phyloP scores from a whole-genome alignment of 1,140 invertebrate genomes.

The Melanaphis sacchari region DNA sequence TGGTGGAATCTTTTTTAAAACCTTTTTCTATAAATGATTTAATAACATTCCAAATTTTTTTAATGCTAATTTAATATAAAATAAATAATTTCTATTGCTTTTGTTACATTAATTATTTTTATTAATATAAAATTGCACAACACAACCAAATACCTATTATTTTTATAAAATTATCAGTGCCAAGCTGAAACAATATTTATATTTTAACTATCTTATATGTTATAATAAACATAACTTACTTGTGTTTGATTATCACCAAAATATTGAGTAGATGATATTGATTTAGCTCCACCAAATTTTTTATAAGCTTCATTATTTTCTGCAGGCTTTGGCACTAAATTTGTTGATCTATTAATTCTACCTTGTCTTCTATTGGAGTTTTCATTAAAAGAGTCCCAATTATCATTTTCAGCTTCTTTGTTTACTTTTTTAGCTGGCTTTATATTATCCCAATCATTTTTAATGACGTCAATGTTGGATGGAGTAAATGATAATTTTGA shows the following conservation, averaged over 20 bases:
- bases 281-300: constrained; percentile 95
- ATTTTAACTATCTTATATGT: background rate
- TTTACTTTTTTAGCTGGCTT: constrained; percentile 50
- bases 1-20: background rate
- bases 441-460: constrained; percentile 55
- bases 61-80: no score
- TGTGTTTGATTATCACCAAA: constrained; percentile 72
- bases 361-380: constrained; percentile 2
- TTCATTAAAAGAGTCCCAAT: constrained; percentile 40
- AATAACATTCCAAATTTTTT: background rate
- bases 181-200: background rate
- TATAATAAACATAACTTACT: constrained; percentile 61
- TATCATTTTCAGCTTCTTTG: constrained; percentile 28
- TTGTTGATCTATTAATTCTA: constrained; percentile 37
- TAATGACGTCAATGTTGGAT: constrained; percentile 39
- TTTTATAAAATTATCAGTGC: background rate
- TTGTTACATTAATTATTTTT: background rate
- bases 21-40: no score
- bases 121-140: background rate
- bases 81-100: background rate
- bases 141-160: no score
- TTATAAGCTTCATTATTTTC: constrained; percentile 76
- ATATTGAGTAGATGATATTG: constrained; percentile 97
- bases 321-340: background rate
- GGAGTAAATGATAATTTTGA: constrained; percentile 22